Conservation (phyloP, 2,113 vertebrate genomes). For the Australoheros scitulus region DNA sequence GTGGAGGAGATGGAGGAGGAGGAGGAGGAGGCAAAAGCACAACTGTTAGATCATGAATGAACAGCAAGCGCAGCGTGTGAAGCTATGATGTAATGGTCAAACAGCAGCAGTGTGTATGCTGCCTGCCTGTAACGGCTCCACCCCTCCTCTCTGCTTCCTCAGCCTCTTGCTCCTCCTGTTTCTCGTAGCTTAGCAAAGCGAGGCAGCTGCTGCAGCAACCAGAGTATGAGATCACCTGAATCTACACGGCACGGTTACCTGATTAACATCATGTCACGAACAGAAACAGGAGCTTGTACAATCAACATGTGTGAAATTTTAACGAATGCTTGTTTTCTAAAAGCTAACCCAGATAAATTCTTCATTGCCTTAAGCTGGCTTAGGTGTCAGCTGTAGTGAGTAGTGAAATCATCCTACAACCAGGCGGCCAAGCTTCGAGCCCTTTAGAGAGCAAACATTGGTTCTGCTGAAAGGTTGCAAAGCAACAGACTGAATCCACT, state of each 20-base stretch:
- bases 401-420: conserved; percentile 65
- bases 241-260: neutral
- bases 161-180: conserved; percentile 57
- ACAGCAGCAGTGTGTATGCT: conserved; percentile 69
- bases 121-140: conserved; percentile 66
- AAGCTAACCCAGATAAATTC: conserved; percentile 37
- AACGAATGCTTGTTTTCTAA: conserved; percentile 5
- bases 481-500: conserved; percentile 31
- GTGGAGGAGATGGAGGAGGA: conserved; percentile 39
- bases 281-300: neutral
- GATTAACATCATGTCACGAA: neutral
- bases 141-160: conserved; percentile 66
- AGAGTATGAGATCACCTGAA: conserved; percentile 41
- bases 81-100: conserved; percentile 80
- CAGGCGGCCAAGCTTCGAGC: conserved; percentile 49
- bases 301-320: neutral
- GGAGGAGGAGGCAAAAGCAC: conserved; percentile 46
- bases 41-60: conserved; percentile 72
- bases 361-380: conserved; percentile 56
- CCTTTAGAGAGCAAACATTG: conserved; percentile 60
- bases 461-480: conserved; percentile 57
- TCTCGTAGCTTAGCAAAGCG: conserved; percentile 57
- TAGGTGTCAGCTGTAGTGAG: conserved; percentile 54
- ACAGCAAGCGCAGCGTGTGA: conserved; percentile 72
- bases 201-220: conserved; percentile 55